Percentiles rank a stretch among this genome's conserved stretches.
These are phyloP conservation scores for Smutsia gigantea DNA, from an alignment of 2,797 vertebrate species.

Conservation along the genomic window DNA sequence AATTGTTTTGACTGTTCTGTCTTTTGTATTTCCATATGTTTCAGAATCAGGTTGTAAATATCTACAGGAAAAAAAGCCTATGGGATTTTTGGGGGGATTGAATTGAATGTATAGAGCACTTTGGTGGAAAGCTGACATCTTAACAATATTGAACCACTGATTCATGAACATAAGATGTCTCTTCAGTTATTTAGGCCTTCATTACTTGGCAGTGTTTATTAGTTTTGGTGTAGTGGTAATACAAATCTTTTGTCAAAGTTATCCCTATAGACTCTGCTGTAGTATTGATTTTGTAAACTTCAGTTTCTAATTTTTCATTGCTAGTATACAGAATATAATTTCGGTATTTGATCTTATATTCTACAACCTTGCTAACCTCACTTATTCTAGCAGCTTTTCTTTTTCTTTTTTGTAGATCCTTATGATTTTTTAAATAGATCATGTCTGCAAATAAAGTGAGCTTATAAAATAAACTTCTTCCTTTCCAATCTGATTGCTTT, in stretches of 20 bases:
- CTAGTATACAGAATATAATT: not conserved
- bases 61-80: not conserved
- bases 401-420: not conserved
- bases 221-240: not conserved
- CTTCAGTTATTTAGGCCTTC: not conserved
- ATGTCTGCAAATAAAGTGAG: not conserved
- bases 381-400: not conserved
- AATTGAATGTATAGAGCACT: not conserved
- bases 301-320: not conserved
- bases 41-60: not conserved
- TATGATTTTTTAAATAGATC: not conserved
- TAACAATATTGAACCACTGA: not conserved
- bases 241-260: not conserved
- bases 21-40: not conserved
- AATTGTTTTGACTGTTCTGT: not conserved
- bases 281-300: not conserved
- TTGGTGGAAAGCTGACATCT: not conserved
- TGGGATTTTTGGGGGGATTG: not conserved
- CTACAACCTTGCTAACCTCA: not conserved
- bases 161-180: not conserved
- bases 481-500: not conserved
- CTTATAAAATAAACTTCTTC: not conserved
- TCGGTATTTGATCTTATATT: not conserved
- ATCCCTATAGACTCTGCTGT: not conserved
- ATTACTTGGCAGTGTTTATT: not conserved